Evolutionary conservation across 2,113 vertebrate genomes (phyloP).

Genomic region (Vidua chalybeata): DNA sequence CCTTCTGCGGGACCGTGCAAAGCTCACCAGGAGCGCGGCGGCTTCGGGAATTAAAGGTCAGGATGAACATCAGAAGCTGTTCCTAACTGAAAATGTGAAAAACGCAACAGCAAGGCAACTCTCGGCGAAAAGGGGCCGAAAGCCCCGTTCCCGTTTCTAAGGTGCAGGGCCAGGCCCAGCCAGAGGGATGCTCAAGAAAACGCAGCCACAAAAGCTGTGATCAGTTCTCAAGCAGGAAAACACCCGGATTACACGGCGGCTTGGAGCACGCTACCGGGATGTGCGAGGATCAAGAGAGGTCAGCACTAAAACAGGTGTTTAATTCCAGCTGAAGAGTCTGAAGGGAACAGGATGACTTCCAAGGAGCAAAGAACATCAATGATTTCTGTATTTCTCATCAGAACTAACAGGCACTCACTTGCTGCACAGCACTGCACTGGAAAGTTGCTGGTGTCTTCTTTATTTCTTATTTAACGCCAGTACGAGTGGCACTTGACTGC

Average conservation of each 20-base stretch:
- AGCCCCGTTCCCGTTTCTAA: neutral
- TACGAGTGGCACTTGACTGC: neutral
- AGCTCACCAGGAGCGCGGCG: rapidly evolving
- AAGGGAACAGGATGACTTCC: neutral
- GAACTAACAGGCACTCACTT: neutral
- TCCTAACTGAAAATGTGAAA: neutral
- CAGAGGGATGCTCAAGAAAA: neutral
- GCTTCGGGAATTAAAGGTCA: neutral
- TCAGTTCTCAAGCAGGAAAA: neutral
- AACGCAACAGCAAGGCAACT: neutral
- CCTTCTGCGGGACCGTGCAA: neutral
- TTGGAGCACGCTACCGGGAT: neutral
- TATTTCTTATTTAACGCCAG: neutral
- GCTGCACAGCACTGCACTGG: neutral
- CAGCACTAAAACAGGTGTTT: neutral
- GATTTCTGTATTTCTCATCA: neutral
- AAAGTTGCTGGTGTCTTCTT: neutral
- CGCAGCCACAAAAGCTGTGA: neutral
- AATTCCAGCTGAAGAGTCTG: neutral
- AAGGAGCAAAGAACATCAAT: neutral
- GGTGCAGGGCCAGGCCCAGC: neutral
- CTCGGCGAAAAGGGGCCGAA: neutral
- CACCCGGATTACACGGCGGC: too few relatives aligned
- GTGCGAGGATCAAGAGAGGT: neutral
- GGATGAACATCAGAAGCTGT: neutral